phyloP scores from a whole-genome alignment of 2,113 vertebrate genomes.

The Brachypodius melanocephalos region DNA sequence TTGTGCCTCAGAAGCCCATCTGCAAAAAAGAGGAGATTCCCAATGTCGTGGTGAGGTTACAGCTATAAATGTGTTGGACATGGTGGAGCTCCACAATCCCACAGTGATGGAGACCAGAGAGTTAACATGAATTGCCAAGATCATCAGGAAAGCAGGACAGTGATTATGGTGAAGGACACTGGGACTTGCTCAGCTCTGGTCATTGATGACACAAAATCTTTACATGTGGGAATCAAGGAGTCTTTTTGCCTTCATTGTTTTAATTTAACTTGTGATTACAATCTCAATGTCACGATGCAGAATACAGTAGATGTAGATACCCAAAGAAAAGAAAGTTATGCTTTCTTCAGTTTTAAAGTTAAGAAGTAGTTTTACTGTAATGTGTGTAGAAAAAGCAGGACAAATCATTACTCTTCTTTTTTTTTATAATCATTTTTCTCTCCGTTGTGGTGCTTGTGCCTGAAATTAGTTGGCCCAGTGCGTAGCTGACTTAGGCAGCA shows the following conservation, averaged over 20 bases:
- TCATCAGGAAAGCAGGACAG: neutral
- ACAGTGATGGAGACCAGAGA: neutral
- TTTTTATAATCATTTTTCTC: neutral
- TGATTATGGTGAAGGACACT: neutral
- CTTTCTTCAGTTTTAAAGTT: neutral
- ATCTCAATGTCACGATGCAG: neutral
- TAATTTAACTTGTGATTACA: neutral
- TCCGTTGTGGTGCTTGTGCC: neutral
- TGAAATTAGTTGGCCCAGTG: constrained; percentile 22
- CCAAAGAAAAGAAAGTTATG: neutral
- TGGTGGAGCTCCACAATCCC: neutral
- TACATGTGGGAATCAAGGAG: neutral
- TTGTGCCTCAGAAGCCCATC: neutral
- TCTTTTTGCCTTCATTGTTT: neutral
- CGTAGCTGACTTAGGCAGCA: neutral
- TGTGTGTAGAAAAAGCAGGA: neutral
- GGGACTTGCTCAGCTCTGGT: neutral
- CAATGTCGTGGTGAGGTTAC: accelerated
- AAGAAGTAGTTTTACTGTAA: neutral
- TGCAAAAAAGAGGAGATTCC: neutral
- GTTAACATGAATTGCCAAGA: neutral
- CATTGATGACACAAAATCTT: neutral
- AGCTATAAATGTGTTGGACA: neutral
- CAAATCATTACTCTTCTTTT: neutral
- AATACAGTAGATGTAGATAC: neutral